phyloP scores from a whole-genome alignment of 2,113 vertebrate species.

The Marcusenius ussheri region DNA sequence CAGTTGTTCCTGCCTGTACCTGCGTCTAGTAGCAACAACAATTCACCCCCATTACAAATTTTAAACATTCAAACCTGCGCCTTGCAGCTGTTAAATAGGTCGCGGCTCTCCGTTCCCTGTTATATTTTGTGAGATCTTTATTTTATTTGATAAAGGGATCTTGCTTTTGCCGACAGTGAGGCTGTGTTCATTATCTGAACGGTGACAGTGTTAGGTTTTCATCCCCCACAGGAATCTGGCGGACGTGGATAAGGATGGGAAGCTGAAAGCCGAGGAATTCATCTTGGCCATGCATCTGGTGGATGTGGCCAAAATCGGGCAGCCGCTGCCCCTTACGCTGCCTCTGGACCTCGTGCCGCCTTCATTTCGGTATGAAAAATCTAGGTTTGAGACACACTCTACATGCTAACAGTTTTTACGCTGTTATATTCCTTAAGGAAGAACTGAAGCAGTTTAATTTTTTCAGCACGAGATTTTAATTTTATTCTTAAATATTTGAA shows the following conservation, averaged over 20 bases:
- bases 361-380: constrained; percentile 53
- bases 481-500: neutral
- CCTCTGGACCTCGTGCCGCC: constrained; percentile 81
- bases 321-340: constrained; percentile 76
- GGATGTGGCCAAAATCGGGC: constrained; percentile 79
- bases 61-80: neutral
- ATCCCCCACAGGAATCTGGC: constrained; percentile 72
- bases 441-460: neutral
- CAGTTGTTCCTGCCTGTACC: neutral
- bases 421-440: neutral
- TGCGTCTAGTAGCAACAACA: neutral
- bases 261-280: constrained; percentile 91
- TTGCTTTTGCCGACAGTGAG: neutral
- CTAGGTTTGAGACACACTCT: neutral
- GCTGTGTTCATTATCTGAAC: neutral
- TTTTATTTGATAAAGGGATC: neutral
- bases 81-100: neutral
- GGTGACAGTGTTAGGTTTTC: neutral
- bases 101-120: neutral
- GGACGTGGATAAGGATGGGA: constrained; percentile 88
- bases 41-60: neutral
- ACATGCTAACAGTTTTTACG: neutral
- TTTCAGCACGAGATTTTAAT: neutral
- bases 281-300: constrained; percentile 94
- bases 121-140: neutral